phyloP scores from a whole-genome alignment of 2,797 vertebrate species.

The Sebastiscus tertius region DNA sequence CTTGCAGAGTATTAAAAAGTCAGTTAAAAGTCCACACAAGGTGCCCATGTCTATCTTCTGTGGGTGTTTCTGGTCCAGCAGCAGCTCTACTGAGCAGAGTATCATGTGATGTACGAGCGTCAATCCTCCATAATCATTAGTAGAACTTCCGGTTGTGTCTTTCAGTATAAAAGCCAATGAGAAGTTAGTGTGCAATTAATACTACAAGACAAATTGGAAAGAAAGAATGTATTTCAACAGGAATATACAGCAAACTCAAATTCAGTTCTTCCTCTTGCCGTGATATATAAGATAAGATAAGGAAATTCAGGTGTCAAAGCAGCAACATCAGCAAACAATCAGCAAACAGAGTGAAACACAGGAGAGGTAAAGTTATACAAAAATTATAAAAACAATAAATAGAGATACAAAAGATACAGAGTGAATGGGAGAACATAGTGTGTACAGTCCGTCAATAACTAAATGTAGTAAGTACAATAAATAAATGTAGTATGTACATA shows the following conservation, averaged over 20 bases:
- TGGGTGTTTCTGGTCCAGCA: background rate
- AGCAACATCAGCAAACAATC: too few species aligned
- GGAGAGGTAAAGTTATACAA: too few species aligned
- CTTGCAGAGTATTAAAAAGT: background rate
- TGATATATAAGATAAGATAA: too few species aligned
- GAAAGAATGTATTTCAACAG: background rate
- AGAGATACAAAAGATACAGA: too few species aligned
- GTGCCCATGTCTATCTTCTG: too few species aligned
- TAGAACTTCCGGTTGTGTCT: background rate
- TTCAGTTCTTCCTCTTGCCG: background rate
- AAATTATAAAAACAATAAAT: too few species aligned
- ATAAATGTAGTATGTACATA: too few species aligned
- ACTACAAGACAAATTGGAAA: background rate
- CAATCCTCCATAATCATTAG: fast-evolving
- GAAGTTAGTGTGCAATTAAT: background rate
- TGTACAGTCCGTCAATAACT: too few species aligned
- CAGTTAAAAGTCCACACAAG: background rate
- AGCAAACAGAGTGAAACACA: too few species aligned
- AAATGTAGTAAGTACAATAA: too few species aligned
- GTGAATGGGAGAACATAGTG: too few species aligned
- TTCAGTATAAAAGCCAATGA: conserved; percentile 40
- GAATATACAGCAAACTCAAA: background rate
- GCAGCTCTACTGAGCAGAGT: background rate
- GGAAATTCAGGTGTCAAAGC: too few species aligned
- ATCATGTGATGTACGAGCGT: conserved; percentile 69